Conservation (phyloP, 1,140 invertebrate species). For the Drosophila athabasca region DNA sequence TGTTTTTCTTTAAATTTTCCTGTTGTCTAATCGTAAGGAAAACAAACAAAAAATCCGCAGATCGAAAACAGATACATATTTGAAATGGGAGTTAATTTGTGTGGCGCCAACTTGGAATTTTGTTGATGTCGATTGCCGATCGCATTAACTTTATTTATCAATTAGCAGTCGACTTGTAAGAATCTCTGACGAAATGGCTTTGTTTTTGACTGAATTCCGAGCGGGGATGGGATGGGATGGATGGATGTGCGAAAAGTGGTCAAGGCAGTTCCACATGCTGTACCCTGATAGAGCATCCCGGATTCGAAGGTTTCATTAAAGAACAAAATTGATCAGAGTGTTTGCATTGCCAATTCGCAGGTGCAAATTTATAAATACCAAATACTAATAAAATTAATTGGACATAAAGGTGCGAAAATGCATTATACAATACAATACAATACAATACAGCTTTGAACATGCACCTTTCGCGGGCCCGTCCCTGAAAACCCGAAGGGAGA, state of each 20-base stretch:
- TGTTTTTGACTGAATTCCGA: constrained; percentile 21
- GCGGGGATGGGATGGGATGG: background rate
- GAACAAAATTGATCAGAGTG: background rate
- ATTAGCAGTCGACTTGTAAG: constrained; percentile 64
- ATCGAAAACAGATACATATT: constrained; percentile 6
- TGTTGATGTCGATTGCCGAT: constrained; percentile 63
- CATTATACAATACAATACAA: background rate
- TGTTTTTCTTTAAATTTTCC: constrained; percentile 59
- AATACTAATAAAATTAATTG: constrained; percentile 48
- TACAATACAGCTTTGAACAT: background rate
- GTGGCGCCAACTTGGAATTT: constrained; percentile 64
- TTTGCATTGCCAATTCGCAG: constrained; percentile 48
- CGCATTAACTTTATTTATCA: constrained; percentile 73
- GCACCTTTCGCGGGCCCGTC: constrained; percentile 7
- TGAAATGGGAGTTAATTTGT: constrained; percentile 65
- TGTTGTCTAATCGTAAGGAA: constrained; percentile 43
- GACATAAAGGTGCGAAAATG: constrained; percentile 53
- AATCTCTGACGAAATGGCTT: constrained; percentile 22
- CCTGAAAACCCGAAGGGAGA: background rate
- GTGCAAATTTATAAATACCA: constrained; percentile 28
- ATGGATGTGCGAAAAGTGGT: background rate
- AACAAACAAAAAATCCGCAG: constrained; percentile 1
- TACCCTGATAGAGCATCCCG: constrained; percentile 12
- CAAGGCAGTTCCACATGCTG: constrained; percentile 10
- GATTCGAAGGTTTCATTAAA: background rate